phyloP scores from a whole-genome alignment of 2,888 invertebrate genomes.

The Caenorhabditis drosophilae region DNA sequence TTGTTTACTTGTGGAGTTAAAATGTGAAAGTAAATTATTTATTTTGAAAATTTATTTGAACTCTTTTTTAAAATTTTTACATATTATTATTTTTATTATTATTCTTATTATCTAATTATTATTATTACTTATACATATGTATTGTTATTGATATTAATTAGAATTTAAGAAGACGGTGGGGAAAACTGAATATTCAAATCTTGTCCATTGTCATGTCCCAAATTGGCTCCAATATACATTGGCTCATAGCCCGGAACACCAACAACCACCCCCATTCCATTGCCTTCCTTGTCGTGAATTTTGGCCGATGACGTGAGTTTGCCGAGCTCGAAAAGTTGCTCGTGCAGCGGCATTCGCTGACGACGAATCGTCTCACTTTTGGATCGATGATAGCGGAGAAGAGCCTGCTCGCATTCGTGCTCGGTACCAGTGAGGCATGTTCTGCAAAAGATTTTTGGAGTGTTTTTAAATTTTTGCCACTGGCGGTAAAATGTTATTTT shows the following conservation, averaged over 20 bases:
- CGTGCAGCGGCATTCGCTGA: slow-evolving; percentile 28
- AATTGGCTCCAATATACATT: slow-evolving; percentile 42
- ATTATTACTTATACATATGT: too few relatives aligned
- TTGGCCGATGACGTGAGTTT: slow-evolving; percentile 42
- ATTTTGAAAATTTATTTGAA: too few relatives aligned
- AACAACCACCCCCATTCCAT: slow-evolving; percentile 47
- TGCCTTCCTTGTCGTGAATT: slow-evolving; percentile 41
- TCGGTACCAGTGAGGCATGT: slow-evolving; percentile 32
- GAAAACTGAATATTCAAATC: slow-evolving; percentile 32
- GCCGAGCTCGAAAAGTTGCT: slow-evolving; percentile 41
- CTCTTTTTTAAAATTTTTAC: too few relatives aligned
- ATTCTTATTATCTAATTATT: too few relatives aligned
- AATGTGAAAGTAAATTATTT: too few relatives aligned
- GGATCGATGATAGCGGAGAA: slow-evolving; percentile 41
- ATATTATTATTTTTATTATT: too few relatives aligned
- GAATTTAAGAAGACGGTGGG: slow-evolving; percentile 34
- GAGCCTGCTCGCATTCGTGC: slow-evolving; percentile 34
- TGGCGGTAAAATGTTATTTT: background rate
- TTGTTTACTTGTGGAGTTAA: too few relatives aligned
- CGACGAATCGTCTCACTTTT: slow-evolving; percentile 25
- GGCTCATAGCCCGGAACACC: slow-evolving; percentile 50
- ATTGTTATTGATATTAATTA: too few relatives aligned
- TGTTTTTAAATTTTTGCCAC: background rate
- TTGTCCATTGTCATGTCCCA: slow-evolving; percentile 37
- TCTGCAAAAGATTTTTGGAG: slow-evolving; percentile 12